These are phyloP conservation scores for Pheosia tremula DNA, from an alignment of 2,888 invertebrate genomes.

Conservation along the genomic window DNA sequence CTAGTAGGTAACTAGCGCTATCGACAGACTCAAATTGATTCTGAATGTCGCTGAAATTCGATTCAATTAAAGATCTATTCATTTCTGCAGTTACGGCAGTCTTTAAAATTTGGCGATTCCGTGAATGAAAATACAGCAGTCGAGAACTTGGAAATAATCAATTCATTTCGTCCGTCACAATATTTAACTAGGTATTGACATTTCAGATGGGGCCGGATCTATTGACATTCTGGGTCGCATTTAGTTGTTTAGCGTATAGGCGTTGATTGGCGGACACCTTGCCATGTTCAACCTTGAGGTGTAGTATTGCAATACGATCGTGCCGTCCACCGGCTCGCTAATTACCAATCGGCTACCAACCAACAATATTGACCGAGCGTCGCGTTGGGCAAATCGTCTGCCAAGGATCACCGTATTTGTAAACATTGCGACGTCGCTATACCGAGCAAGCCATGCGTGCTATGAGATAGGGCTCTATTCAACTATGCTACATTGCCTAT, in stretches of 20 bases:
- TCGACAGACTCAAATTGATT: too few relatives aligned
- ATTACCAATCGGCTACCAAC: neutral
- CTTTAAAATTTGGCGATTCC: neutral
- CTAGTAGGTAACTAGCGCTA: too few relatives aligned
- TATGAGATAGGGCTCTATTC: too few relatives aligned
- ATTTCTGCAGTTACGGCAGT: neutral
- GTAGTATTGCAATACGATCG: neutral
- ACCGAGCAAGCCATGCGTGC: too few relatives aligned
- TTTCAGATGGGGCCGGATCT: neutral
- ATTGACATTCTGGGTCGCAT: neutral
- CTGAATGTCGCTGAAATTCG: too few relatives aligned
- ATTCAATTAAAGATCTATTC: too few relatives aligned
- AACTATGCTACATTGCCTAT: too few relatives aligned
- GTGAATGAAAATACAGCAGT: neutral
- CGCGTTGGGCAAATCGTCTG: neutral
- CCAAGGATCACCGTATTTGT: neutral
- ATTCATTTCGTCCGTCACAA: neutral
- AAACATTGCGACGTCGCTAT: neutral
- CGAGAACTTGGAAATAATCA: too few relatives aligned
- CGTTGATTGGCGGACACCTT: neutral
- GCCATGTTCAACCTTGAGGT: neutral
- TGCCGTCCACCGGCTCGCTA: neutral
- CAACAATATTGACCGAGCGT: neutral
- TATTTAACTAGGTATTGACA: slow-evolving; percentile 1
- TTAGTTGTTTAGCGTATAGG: neutral